phyloP scores from a whole-genome alignment of 2,888 invertebrate genomes.

The Mechanitis messenoides region DNA sequence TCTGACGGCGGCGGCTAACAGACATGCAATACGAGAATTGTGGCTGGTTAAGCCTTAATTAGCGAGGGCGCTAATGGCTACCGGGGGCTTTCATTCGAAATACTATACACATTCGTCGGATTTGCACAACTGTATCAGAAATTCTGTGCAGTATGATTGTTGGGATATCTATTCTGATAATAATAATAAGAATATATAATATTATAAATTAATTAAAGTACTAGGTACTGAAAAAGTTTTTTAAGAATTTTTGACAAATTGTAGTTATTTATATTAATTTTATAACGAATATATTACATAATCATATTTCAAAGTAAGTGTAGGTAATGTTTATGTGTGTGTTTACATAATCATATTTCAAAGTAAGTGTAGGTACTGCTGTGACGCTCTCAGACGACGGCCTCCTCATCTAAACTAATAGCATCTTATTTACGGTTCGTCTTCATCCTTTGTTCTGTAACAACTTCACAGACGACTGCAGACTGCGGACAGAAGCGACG shows the following conservation, averaged over 20 bases:
- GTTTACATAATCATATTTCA: background rate
- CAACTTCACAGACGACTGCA: background rate
- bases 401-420: conserved; percentile 48
- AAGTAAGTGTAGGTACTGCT: background rate
- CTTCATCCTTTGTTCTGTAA: conserved; percentile 59
- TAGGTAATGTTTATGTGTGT: background rate
- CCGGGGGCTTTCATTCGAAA: background rate
- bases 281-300: too few relatives aligned
- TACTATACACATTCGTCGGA: background rate
- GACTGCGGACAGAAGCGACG: too few relatives aligned
- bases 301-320: background rate
- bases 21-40: conserved; percentile 8
- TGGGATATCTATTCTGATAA: too few relatives aligned
- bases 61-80: conserved; percentile 17
- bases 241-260: too few relatives aligned
- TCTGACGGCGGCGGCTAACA: background rate
- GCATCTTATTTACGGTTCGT: conserved; percentile 68
- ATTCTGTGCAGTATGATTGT: background rate
- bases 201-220: too few relatives aligned
- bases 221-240: too few relatives aligned
- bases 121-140: background rate
- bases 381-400: conserved; percentile 17
- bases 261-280: too few relatives aligned
- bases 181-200: too few relatives aligned
- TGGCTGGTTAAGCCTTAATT: conserved; percentile 23